Conservation (phyloP, 2,797 vertebrate genomes). For the Coracias cyanogaster region DNA sequence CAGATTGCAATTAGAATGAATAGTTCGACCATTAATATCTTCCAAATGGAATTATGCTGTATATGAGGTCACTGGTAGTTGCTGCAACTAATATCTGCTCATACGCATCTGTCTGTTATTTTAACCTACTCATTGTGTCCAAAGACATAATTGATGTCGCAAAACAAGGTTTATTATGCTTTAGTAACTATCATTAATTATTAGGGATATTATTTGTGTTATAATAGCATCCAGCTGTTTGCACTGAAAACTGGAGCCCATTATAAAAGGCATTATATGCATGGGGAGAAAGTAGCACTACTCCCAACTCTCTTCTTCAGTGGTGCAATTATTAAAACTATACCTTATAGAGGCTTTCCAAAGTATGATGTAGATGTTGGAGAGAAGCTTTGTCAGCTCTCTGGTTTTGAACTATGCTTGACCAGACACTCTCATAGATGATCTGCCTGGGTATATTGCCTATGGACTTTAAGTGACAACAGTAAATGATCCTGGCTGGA, state of each 20-base stretch:
- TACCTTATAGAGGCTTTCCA: background rate
- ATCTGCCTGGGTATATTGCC: background rate
- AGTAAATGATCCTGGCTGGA: background rate
- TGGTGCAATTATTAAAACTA: background rate
- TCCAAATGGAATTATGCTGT: background rate
- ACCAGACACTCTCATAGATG: background rate
- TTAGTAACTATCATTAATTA: background rate
- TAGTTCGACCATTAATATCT: background rate
- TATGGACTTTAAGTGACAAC: background rate
- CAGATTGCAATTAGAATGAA: background rate
- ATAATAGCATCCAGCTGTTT: background rate
- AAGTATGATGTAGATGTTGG: rapidly evolving
- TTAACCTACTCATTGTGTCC: background rate
- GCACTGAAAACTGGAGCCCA: background rate
- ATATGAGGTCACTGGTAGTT: background rate
- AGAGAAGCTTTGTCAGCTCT: background rate
- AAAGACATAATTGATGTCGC: background rate
- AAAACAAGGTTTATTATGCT: background rate
- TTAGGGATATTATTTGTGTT: background rate
- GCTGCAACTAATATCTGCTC: background rate
- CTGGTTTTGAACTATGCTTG: background rate
- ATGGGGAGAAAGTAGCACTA: background rate
- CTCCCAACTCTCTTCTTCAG: background rate
- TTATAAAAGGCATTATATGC: background rate
- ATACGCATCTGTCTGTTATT: background rate